Conservation (phyloP, 2,888 invertebrate genomes). For the Petrolisthes manimaculis region DNA sequence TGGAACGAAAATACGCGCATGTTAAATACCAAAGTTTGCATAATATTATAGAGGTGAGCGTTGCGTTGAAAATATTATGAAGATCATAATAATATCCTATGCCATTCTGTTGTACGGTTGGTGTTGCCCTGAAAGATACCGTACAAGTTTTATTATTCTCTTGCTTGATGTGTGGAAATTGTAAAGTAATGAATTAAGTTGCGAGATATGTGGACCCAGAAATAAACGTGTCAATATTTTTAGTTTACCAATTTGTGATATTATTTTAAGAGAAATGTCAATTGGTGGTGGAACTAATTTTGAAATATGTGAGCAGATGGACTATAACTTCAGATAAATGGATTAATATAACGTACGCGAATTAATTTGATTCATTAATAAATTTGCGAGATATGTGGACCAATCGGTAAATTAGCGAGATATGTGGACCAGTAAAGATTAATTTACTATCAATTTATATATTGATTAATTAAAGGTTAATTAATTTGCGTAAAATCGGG, state of each 20-base stretch:
- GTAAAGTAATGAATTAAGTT: neutral
- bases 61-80: too few species aligned
- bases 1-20: too few species aligned
- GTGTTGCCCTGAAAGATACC: neutral
- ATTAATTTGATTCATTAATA: neutral
- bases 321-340: neutral
- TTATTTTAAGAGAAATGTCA: neutral
- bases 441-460: too few species aligned
- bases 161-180: neutral
- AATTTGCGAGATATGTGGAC: neutral
- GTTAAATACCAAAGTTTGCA: too few species aligned
- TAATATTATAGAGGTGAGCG: too few species aligned
- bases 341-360: neutral
- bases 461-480: too few species aligned
- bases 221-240: neutral
- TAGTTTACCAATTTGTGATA: neutral
- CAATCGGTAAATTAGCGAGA: neutral
- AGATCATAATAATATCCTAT: too few species aligned
- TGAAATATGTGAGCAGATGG: neutral
- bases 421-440: neutral
- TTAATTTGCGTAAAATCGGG: too few species aligned
- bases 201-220: neutral
- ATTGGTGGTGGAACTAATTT: neutral
- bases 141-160: neutral
- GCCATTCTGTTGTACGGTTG: too few species aligned